These are phyloP conservation scores for Ypsolopha sequella DNA, from an alignment of 2,888 invertebrate genomes.

Conservation along the genomic window DNA sequence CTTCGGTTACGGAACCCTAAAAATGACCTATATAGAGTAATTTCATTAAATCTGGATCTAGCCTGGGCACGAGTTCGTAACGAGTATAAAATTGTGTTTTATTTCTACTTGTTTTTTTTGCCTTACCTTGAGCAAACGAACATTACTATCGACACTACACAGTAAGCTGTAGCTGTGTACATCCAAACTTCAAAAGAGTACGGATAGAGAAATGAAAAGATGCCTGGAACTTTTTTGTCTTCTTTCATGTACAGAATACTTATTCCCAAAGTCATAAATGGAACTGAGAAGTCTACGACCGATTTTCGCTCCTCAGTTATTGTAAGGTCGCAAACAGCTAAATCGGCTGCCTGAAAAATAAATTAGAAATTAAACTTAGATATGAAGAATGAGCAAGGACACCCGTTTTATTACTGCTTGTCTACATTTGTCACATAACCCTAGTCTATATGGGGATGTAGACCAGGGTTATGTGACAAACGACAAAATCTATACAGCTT, in stretches of 20 bases:
- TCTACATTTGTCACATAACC: no score
- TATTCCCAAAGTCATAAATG: slow-evolving; percentile 95
- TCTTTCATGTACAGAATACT: slow-evolving; percentile 89
- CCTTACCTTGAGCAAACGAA: slow-evolving; percentile 82
- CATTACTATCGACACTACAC: slow-evolving; percentile 84
- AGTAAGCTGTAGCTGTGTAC: slow-evolving; percentile 87
- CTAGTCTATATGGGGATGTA: no score
- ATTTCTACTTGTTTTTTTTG: neutral
- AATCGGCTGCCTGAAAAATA: slow-evolving; percentile 80
- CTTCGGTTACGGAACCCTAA: no score
- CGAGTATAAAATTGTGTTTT: neutral
- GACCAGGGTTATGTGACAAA: no score
- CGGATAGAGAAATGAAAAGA: slow-evolving; percentile 91
- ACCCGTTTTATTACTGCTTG: no score
- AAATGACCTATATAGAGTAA: no score
- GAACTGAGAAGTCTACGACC: slow-evolving; percentile 94
- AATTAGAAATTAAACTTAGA: neutral
- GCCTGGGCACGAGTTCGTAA: no score
- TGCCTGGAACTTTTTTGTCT: slow-evolving; percentile 78
- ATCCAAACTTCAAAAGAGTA: slow-evolving; percentile 89
- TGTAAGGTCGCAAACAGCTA: slow-evolving; percentile 92
- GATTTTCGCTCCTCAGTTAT: slow-evolving; percentile 92
- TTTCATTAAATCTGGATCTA: no score
- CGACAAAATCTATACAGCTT: no score
- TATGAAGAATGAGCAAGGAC: no score